phyloP scores from a whole-genome alignment of 1,140 invertebrate genomes.

The Drosophila dunni region DNA sequence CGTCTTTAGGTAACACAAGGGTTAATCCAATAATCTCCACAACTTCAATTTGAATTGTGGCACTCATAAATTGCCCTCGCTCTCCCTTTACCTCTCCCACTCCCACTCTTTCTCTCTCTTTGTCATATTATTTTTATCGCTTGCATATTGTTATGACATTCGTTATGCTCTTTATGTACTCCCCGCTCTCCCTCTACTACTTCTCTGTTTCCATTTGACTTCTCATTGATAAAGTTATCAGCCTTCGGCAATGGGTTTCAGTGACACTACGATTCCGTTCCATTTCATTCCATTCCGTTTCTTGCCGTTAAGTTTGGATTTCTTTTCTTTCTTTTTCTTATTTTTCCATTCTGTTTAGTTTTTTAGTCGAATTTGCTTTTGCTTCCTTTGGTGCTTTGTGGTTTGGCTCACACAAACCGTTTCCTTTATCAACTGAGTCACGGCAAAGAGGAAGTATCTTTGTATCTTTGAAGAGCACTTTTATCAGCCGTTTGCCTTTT shows the following conservation, averaged over 20 bases:
- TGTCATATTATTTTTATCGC: slow-evolving; percentile 64
- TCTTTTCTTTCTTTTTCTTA: slow-evolving; percentile 6
- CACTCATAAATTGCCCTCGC: slow-evolving; percentile 58
- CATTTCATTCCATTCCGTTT: slow-evolving; percentile 30
- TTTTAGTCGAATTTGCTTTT: slow-evolving; percentile 30
- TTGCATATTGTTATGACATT: slow-evolving; percentile 71
- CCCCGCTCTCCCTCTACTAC: neutral
- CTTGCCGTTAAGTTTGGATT: slow-evolving; percentile 15
- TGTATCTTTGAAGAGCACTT: slow-evolving; percentile 45
- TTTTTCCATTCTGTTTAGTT: slow-evolving; percentile 27
- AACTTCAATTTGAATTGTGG: slow-evolving; percentile 58
- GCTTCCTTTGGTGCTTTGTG: slow-evolving; percentile 53
- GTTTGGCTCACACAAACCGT: slow-evolving; percentile 44
- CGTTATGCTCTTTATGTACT: slow-evolving; percentile 31
- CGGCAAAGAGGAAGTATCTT: slow-evolving; percentile 51
- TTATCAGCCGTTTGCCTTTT: slow-evolving; percentile 45
- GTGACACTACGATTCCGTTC: slow-evolving; percentile 47
- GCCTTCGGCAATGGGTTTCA: slow-evolving; percentile 63
- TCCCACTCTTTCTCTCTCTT: slow-evolving; percentile 15
- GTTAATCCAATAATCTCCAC: slow-evolving; percentile 17
- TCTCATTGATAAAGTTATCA: slow-evolving; percentile 79
- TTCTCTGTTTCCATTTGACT: slow-evolving; percentile 52
- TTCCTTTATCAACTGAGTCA: slow-evolving; percentile 54
- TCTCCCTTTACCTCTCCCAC: neutral
- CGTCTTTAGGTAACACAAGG: neutral